Conservation (phyloP, 1,140 invertebrate species). For the Nymphalis io region DNA sequence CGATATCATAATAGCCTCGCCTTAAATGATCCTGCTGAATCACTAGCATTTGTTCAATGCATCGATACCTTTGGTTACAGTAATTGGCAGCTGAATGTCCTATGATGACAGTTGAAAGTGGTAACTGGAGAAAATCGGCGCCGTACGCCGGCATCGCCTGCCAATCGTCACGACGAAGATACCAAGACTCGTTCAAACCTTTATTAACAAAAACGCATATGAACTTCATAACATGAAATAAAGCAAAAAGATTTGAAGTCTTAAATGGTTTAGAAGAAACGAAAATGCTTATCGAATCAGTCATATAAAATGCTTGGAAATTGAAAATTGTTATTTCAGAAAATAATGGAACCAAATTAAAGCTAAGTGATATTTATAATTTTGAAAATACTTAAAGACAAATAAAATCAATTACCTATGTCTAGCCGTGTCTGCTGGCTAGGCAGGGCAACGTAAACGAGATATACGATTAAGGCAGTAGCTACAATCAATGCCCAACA, state of each 20-base stretch:
- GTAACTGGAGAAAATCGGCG: conserved; percentile 48
- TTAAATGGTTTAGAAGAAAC: too few species aligned
- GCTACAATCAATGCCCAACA: conserved; percentile 68
- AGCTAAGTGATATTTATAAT: too few species aligned
- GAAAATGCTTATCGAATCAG: too few species aligned
- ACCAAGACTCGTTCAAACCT: conserved; percentile 70
- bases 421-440: conserved; percentile 48
- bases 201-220: conserved; percentile 40
- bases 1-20: conserved; percentile 56
- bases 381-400: background rate
- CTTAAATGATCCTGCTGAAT: conserved; percentile 62
- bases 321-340: too few species aligned
- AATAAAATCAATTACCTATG: conserved; percentile 55
- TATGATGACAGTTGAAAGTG: conserved; percentile 56
- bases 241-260: background rate
- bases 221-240: background rate
- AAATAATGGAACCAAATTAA: too few species aligned
- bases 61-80: conserved; percentile 52
- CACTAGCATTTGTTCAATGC: conserved; percentile 51
- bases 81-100: conserved; percentile 56
- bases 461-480: conserved; percentile 52
- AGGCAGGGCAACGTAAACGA: conserved; percentile 52
- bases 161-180: conserved; percentile 65
- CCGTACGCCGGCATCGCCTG: conserved; percentile 55
- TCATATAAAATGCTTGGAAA: too few species aligned